Base-by-base conservation (phyloP, 1,140 invertebrate genomes). In the Aphidius gifuensis region DNA sequence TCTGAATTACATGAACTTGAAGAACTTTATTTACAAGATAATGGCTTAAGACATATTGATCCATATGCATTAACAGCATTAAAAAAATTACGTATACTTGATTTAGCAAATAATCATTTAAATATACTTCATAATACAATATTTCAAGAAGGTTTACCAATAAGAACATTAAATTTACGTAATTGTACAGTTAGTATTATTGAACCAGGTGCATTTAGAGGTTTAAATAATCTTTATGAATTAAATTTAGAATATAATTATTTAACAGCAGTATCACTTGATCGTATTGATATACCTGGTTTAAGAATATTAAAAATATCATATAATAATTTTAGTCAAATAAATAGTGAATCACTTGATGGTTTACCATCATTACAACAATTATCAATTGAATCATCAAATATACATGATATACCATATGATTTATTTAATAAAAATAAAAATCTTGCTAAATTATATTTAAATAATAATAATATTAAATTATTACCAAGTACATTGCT, bases 371-470 rank as follows among this genome's bases (percentile, higher is more conserved):
- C 89, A 0, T 74, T 95, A 38, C 89, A 91, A 69, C 84, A 86
- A 9, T 73, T 94, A 1, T 80, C 84, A 3, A 69, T 93, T 64
- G 87, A 92, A 70, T 81, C 86, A 65, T 88, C 88, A 42, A 83
- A 86, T 54, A 85, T 93, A 68, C 77, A 79, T 5, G 79, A 81
- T 42, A 78, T 93, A 61, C 90, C 90, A 1, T 80, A 85, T 6
- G 83, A 85, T 53, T 84, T 90, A 11, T 92, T 95, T 68, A 82
- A 85, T 5, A 89, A 89, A 67, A 92, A 92, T 72, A 88, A 89
- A 63, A 91, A 92, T 71, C 77, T 93, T 1, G 79, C 85, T 0
- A 84, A 85, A 64, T 80, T 94, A 40, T 85, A 90, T 72, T 77
- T 94, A n/a, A 86, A 86, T 49, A 82, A 85, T 62, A 94, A 94